Percentiles rank a stretch among this genome's conserved stretches.
These are phyloP conservation scores for Amorpha juglandis DNA, from an alignment of 2,888 invertebrate species.

Conservation along the genomic window DNA sequence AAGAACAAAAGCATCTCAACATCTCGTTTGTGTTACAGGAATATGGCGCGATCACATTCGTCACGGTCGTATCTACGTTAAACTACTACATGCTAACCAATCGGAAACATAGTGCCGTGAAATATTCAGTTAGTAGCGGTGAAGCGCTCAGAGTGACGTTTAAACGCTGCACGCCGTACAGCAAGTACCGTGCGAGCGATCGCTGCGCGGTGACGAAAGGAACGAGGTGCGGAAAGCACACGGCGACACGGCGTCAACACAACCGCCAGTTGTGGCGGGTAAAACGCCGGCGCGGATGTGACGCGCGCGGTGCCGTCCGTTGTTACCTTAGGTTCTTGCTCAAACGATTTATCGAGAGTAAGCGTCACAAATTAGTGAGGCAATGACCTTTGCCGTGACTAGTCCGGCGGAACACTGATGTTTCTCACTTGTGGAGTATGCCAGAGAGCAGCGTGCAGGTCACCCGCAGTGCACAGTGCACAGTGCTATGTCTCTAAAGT, in stretches of 20 bases:
- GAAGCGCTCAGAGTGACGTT: conserved; percentile 26
- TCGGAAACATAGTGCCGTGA: conserved; percentile 49
- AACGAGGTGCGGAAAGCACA: not conserved
- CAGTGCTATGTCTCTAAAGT: too few relatives aligned
- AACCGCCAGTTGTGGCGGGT: not conserved
- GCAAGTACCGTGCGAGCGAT: too few relatives aligned
- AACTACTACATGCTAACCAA: conserved; percentile 35
- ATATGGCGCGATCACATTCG: not conserved
- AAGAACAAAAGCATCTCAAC: not conserved
- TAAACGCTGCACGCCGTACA: not conserved
- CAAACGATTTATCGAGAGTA: conserved; percentile 17
- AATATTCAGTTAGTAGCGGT: conserved; percentile 53
- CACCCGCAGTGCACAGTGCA: not conserved
- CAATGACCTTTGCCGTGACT: conserved; percentile 13
- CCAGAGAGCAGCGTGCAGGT: too few relatives aligned
- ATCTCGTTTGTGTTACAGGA: not conserved
- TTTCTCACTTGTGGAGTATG: not conserved
- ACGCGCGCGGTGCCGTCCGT: not conserved
- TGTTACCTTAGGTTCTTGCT: conserved; percentile 3
- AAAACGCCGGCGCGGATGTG: not conserved
- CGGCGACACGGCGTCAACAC: not conserved
- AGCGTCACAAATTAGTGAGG: conserved; percentile 11
- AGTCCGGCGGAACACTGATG: conserved; percentile 3
- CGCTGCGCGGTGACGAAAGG: not conserved
- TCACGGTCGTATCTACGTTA: conserved; percentile 46